Conservation (phyloP, 1,140 invertebrate species). For the Musca domestica region DNA sequence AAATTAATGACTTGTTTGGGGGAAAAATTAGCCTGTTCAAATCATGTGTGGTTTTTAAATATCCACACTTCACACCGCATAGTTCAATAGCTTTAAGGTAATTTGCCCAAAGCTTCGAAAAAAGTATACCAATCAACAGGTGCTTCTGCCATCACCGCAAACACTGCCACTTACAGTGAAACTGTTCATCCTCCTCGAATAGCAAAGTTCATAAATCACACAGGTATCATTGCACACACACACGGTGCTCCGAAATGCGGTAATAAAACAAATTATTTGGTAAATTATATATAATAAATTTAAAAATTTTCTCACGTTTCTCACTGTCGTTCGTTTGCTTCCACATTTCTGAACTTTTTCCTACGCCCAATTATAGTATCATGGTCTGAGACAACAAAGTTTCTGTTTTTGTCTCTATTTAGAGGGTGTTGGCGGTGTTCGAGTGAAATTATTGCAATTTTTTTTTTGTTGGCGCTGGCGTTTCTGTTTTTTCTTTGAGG, state of each 20-base stretch:
- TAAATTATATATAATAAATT: conserved; percentile 9
- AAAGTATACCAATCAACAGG: no score
- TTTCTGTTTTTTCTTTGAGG: neutral
- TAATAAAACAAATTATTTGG: conserved; percentile 16
- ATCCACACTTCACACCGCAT: no score
- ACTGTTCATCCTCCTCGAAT: no score
- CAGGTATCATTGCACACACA: no score
- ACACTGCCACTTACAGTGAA: no score
- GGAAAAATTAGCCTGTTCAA: no score
- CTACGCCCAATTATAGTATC: conserved; percentile 7
- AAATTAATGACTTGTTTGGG: no score
- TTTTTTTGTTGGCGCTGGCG: neutral
- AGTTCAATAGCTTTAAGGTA: no score
- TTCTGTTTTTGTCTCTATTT: neutral
- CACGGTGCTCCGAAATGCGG: neutral
- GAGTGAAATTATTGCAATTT: neutral
- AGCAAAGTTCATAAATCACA: no score
- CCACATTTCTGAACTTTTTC: conserved; percentile 1
- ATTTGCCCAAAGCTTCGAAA: no score
- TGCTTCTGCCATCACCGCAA: no score
- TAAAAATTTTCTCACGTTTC: conserved; percentile 10
- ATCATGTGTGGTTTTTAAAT: no score
- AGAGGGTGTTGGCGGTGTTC: neutral
- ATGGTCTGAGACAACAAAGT: neutral
- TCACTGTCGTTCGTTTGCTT: neutral